Evolutionary conservation across 2,113 vertebrate species (phyloP).

Genomic region (Toxotes chatareus): DNA sequence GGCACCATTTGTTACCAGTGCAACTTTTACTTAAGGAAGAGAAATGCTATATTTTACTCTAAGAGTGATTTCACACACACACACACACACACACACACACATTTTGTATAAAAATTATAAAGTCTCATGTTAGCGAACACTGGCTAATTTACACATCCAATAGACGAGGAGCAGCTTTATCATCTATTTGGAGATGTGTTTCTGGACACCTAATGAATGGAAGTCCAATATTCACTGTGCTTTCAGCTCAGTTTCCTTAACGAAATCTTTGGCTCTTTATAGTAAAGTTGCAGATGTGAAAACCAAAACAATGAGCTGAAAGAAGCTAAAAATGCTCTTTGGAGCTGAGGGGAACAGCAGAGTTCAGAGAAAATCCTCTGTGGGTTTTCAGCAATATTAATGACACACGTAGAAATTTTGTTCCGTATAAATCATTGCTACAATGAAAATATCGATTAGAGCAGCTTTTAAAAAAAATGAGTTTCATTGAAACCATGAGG

Average conservation of each 20-base stretch:
- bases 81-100: neutral
- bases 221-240: neutral
- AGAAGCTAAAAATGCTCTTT: too few species aligned
- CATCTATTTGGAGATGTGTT: neutral
- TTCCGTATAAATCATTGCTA: neutral
- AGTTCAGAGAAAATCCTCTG: too few species aligned
- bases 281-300: too few species aligned
- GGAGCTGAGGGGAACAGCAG: too few species aligned
- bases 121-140: neutral
- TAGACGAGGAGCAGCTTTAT: too few species aligned
- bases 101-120: neutral
- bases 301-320: too few species aligned
- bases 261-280: neutral
- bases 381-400: neutral
- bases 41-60: neutral
- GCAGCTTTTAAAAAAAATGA: neutral
- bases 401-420: neutral
- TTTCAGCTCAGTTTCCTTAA: neutral
- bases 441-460: neutral
- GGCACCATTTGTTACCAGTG: conserved; percentile 15
- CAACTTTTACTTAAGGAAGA: conserved; percentile 19
- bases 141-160: neutral
- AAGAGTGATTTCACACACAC: neutral
- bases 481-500: neutral
- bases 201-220: neutral